Base-by-base conservation (phyloP, 2,113 vertebrate genomes). In the Ammospiza nelsoni region DNA sequence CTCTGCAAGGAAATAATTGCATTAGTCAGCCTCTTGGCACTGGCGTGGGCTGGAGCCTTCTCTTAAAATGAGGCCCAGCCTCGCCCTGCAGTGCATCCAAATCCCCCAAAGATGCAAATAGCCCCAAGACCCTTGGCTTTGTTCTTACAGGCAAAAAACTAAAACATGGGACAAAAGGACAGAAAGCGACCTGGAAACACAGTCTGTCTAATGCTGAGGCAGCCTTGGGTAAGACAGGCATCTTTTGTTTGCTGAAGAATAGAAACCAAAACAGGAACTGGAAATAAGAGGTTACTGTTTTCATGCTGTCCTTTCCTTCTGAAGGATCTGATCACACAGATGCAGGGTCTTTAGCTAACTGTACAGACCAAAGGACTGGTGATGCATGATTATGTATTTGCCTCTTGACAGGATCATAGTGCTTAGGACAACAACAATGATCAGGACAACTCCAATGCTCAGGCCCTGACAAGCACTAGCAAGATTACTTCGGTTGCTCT, bases 11-110 rank as follows among this genome's bases (percentile, higher is more conserved):
- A 97, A 97, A 95, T 94, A 89, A 95, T 96, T 71, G 24, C 43
- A 77, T 97, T 95, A 96, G 94, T 97, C 94, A 96, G 93, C 73
- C 90, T 96, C 95, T 89, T 95, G 97, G 96, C 92, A 90, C 41
- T 48, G 61, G 33, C 3, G 79, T 5, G 58, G 82, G 55, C 76
- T 92, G 89, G 62, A 96, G 81, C 84, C 90, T 93, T 91, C 67
- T 89, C 85, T 86, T 96, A 79, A 93, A 96, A 96, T 94, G 94
- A 93, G 62, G 96, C 84, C 91, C 73, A 83, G 89, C 93, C 89
- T 96, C 44, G 5, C 91, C 91, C 94, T 79, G 52, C 65, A 72
- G 57, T 63, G 35, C 69, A 72, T 87, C 87, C 81, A 59, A 73
- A 68, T 75, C 77, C 52, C 33, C 77, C 69, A 79, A 82, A 94